Percentiles rank a stretch among this genome's conserved stretches.
These are phyloP conservation scores for Heliconius erato DNA, from an alignment of 2,888 invertebrate species.

Conservation along the genomic window DNA sequence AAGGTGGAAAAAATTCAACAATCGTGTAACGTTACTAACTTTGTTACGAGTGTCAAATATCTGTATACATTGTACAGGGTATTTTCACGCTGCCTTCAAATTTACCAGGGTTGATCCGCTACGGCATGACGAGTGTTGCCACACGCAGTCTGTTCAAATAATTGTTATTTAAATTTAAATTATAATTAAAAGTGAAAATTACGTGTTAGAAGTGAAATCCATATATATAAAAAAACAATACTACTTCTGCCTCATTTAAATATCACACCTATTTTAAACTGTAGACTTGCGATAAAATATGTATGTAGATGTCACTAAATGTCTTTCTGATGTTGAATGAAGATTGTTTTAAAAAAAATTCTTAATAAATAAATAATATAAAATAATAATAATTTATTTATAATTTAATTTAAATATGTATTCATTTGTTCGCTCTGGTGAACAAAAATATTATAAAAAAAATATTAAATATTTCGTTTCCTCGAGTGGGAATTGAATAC, in stretches of 20 bases:
- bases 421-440: too few relatives aligned
- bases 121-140: constrained; percentile 51
- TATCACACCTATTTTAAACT: neutral
- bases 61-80: constrained; percentile 49
- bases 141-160: neutral
- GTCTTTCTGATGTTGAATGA: neutral
- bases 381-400: too few relatives aligned
- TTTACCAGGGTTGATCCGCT: constrained; percentile 57
- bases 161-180: neutral
- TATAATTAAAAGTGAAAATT: neutral
- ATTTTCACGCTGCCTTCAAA: constrained; percentile 58
- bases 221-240: too few relatives aligned
- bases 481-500: too few relatives aligned
- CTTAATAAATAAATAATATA: too few relatives aligned
- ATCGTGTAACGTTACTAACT: constrained; percentile 53
- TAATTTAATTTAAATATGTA: too few relatives aligned
- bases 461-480: too few relatives aligned
- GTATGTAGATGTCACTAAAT: neutral
- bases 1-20: constrained; percentile 39
- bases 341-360: neutral
- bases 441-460: too few relatives aligned
- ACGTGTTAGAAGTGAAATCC: neutral
- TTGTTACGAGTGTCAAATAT: constrained; percentile 58
- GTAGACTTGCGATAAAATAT: neutral
- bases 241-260: too few relatives aligned